Evolutionary conservation across 2,113 vertebrate species (phyloP).

Genomic region (Macrotus californicus): DNA sequence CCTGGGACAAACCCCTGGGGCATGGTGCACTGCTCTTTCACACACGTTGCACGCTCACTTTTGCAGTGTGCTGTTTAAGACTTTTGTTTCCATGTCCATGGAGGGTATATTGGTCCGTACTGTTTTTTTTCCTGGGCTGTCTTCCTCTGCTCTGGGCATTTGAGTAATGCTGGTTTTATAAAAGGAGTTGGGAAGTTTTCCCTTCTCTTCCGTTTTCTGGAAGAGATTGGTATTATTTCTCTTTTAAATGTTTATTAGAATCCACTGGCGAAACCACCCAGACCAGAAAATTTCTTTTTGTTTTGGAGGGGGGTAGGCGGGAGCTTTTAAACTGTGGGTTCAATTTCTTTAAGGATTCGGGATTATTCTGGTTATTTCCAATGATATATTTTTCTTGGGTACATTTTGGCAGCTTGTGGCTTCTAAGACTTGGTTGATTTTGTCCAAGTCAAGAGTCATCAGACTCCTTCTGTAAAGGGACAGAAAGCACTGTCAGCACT

Average conservation of each 20-base stretch:
- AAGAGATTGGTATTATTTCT: not conserved
- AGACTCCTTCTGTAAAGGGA: not conserved
- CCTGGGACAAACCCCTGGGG: not conserved
- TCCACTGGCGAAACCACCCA: not conserved
- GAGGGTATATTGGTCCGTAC: not conserved
- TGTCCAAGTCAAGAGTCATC: not conserved
- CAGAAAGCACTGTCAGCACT: not conserved
- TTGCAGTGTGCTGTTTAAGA: not conserved
- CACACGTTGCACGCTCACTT: not conserved
- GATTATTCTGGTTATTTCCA: not conserved
- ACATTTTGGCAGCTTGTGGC: not conserved
- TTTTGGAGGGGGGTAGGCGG: no score
- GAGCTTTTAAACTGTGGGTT: not conserved
- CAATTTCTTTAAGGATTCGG: not conserved
- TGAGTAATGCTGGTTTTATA: not conserved
- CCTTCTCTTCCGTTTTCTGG: not conserved
- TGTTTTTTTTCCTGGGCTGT: not conserved
- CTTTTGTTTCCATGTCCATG: not conserved
- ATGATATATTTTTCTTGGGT: not conserved
- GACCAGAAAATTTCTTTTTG: not conserved
- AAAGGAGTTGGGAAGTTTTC: not conserved
- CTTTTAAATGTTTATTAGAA: slow-evolving; percentile 7
- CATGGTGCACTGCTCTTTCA: not conserved
- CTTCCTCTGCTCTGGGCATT: not conserved
- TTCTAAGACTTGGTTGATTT: slow-evolving; percentile 2